Percentiles rank a stretch among this genome's conserved stretches.
phyloP scores from a whole-genome alignment of 2,888 invertebrate species.

The Dyspetes luteomarginatus region DNA sequence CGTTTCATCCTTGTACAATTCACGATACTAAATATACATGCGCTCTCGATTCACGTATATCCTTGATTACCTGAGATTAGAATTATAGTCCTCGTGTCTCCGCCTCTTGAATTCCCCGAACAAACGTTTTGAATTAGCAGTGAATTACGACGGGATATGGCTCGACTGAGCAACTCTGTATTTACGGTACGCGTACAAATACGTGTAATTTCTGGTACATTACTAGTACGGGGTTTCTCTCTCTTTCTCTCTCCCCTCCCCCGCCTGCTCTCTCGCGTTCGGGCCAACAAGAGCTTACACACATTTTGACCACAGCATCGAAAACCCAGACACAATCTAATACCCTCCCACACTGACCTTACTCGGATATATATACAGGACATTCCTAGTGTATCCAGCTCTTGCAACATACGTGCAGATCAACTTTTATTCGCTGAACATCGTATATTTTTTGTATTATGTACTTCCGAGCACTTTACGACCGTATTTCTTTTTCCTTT shows the following conservation, averaged over 20 bases:
- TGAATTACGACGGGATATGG: conserved; percentile 52
- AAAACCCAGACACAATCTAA: neutral
- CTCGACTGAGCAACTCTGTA: conserved; percentile 23
- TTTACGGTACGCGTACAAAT: conserved; percentile 47
- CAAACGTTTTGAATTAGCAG: conserved; percentile 60
- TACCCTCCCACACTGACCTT: neutral
- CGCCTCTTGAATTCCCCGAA: conserved; percentile 46
- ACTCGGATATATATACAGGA: neutral
- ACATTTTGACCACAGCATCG: neutral
- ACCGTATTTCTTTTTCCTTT: too few species aligned
- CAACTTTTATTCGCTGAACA: conserved; percentile 47
- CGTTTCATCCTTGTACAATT: neutral
- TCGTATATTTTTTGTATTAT: neutral
- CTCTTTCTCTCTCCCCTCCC: conserved; percentile 26
- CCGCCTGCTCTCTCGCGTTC: neutral
- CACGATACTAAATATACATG: neutral
- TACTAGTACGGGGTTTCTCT: conserved; percentile 22
- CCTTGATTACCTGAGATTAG: conserved; percentile 58
- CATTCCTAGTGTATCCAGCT: conserved; percentile 11
- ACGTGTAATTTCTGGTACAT: conserved; percentile 57
- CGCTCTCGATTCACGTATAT: conserved; percentile 28
- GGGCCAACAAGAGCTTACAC: neutral
- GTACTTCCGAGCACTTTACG: neutral
- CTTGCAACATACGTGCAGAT: conserved; percentile 27
- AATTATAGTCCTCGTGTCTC: conserved; percentile 43